Percentiles rank a stretch among this genome's conserved stretches.
Evolutionary conservation across 2,888 invertebrate genomes (phyloP).

Genomic region (Cerceris ruficornis): DNA sequence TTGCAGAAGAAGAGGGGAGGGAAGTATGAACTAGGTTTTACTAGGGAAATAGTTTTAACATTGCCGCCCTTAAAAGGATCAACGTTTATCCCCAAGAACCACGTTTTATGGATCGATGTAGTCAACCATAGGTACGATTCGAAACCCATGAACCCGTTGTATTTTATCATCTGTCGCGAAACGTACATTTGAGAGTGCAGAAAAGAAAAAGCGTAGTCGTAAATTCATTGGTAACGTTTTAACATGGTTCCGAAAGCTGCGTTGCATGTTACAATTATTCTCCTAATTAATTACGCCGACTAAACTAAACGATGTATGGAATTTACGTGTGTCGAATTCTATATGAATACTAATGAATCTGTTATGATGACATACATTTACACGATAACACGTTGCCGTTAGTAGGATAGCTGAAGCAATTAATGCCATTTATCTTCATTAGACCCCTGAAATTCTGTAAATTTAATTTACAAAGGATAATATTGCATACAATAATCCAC

Average conservation of each 20-base stretch:
- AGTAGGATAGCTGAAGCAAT: constrained; percentile 28
- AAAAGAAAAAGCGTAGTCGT: too few relatives aligned
- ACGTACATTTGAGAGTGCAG: too few relatives aligned
- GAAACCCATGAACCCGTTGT: too few relatives aligned
- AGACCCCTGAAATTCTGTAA: constrained; percentile 7
- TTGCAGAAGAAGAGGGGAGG: too few relatives aligned
- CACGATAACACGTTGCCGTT: constrained; percentile 1
- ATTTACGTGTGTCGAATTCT: constrained; percentile 16
- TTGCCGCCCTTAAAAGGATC: too few relatives aligned
- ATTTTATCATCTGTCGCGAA: too few relatives aligned
- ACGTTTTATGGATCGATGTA: too few relatives aligned
- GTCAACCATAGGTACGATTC: too few relatives aligned
- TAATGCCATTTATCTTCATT: constrained; percentile 38
- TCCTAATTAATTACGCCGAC: constrained; percentile 52
- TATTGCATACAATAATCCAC: not conserved
- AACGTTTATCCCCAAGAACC: too few relatives aligned
- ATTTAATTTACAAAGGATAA: constrained; percentile 27
- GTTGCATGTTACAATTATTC: constrained; percentile 45
- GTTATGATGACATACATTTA: constrained; percentile 32
- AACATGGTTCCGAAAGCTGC: constrained; percentile 1
- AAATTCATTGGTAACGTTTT: too few relatives aligned
- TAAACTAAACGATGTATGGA: constrained; percentile 11
- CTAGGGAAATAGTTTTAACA: too few relatives aligned
- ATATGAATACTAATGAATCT: constrained; percentile 7
- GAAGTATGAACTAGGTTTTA: too few relatives aligned